Base-by-base conservation (phyloP, 2,797 vertebrate species). In the Tenualosa thibaudeaui region DNA sequence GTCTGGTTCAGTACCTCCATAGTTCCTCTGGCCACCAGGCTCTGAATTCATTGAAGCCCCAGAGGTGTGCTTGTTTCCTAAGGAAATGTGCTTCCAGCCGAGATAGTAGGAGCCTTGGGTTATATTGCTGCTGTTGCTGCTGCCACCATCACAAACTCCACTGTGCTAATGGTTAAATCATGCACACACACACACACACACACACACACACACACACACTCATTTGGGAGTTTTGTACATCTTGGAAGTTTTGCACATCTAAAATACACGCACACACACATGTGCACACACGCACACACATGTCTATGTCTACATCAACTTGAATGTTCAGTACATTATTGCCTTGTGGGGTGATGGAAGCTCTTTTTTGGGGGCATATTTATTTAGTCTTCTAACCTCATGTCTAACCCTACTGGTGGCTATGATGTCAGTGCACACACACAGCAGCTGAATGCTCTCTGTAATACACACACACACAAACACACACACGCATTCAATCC, bases 61-160 rank as follows among this genome's bases (percentile, higher is more conserved):
- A 90, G 92, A 93, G 90, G 91, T 93, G 90, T 89, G 91, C 92
- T 94, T 95, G 94, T 96, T 96, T 96, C 95, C 95, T 95, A 95
- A 90, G 95, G 95, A 96, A 96, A 96, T 95, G 92, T 93, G 92
- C 93, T 95, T 93, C 94, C 90, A 90, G 93, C 88, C 19, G 68
- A 75, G 89, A 92, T 89, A 88, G 92, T 90, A 86, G 89, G 87
- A 93, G 89, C 89, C 87, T 83, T 85, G 87, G 71, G 68, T 46
- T 46, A 37, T 40, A 24, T n/a, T 71, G 31, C 65, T 71, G 31
- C 65, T 65, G 62, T 24, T 62, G 58, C 22, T 68, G 26, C 62
- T 71, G 68, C 71, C 5, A 40, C 71, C 40, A 22, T 40, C 71
- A 43, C 40, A 75, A 78, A 40, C 71, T 62, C 56, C 56, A 49